These are phyloP conservation scores for Poecilia wingei DNA, from an alignment of 2,797 vertebrate species.

Conservation along the genomic window DNA sequence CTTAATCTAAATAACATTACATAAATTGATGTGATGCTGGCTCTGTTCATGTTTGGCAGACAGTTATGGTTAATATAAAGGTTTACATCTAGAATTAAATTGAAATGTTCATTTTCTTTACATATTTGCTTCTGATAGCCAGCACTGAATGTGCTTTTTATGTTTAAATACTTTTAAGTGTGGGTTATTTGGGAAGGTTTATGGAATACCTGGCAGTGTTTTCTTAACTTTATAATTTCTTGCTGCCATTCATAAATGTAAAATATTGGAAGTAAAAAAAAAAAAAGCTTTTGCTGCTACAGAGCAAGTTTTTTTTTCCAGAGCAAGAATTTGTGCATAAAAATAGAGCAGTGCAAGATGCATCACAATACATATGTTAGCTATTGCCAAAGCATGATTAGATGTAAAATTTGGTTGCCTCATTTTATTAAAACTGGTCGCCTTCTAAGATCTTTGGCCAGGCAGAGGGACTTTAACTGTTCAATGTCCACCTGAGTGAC, in stretches of 20 bases:
- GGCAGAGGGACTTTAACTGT: background rate
- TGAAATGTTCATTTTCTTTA: constrained; percentile 15
- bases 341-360: background rate
- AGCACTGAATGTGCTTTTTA: background rate
- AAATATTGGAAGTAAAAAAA: background rate
- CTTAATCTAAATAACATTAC: constrained; percentile 19
- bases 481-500: background rate
- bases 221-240: background rate
- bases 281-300: too few species aligned
- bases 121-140: background rate
- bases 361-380: background rate
- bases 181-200: background rate
- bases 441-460: background rate
- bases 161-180: background rate
- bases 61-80: background rate
- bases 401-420: background rate
- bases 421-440: background rate
- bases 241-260: background rate
- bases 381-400: background rate
- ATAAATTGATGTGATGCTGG: constrained; percentile 4
- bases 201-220: background rate
- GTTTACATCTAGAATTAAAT: background rate
- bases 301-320: background rate
- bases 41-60: constrained; percentile 18
- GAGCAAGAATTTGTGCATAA: background rate